A percentile compares a stretch with the other conserved stretches of the same genome.
Evolutionary conservation across 2,113 vertebrate genomes (phyloP).

Genomic region (Dolichotis patagonum): DNA sequence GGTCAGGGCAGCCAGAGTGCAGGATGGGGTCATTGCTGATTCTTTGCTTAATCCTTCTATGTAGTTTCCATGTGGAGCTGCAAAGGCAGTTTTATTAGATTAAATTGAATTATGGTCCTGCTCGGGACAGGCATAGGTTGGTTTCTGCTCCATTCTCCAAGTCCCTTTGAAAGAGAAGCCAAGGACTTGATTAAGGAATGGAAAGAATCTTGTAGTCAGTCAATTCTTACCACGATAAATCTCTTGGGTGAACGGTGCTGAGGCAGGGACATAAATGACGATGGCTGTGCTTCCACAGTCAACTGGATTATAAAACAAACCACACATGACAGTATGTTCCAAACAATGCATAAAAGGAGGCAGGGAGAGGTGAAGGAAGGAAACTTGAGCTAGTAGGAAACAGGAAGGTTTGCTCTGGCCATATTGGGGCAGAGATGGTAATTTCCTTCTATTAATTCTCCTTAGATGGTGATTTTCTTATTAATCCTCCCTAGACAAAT

Average conservation of each 20-base stretch:
- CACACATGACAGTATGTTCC: constrained; percentile 28
- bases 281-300: constrained; percentile 58
- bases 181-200: constrained; percentile 63
- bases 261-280: constrained; percentile 72
- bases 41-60: not conserved
- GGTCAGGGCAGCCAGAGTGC: not conserved
- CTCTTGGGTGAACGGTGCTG: constrained; percentile 59
- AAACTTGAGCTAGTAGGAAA: not conserved
- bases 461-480: not conserved
- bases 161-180: constrained; percentile 65
- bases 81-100: constrained; percentile 54
- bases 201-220: constrained; percentile 63
- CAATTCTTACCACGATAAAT: constrained; percentile 54
- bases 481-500: not conserved
- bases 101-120: constrained; percentile 45
- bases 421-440: not conserved
- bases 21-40: not conserved
- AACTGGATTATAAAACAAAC: constrained; percentile 77
- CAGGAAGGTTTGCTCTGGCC: not conserved
- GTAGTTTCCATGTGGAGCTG: not conserved
- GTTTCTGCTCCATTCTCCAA: constrained; percentile 42
- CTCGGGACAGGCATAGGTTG: not conserved
- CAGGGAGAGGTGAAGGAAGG: not conserved
- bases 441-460: not conserved
- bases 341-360: constrained; percentile 49